phyloP scores from a whole-genome alignment of 1,140 invertebrate species.

The Drosophila tropicalis region DNA sequence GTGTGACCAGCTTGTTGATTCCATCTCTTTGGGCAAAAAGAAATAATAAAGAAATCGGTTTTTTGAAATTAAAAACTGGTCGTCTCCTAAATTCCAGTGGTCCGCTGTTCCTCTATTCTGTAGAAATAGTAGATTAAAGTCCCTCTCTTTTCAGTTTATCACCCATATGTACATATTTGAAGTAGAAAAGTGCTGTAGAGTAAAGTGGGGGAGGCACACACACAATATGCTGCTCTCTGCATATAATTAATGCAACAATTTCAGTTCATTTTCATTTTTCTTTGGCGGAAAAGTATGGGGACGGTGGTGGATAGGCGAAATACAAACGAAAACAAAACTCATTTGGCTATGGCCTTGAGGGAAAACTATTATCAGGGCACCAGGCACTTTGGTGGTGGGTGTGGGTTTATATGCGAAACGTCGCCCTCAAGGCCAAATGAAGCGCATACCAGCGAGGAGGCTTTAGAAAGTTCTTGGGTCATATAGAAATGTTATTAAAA shows the following conservation, averaged over 20 bases:
- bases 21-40: constrained; percentile 4
- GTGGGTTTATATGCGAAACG: constrained; percentile 27
- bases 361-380: constrained; percentile 44
- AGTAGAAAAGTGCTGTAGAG: constrained; percentile 3
- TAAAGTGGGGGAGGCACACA: constrained; percentile 10
- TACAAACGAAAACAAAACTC: constrained; percentile 57
- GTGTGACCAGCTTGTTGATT: constrained; percentile 7
- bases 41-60: constrained; percentile 2
- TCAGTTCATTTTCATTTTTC: constrained; percentile 26
- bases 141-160: constrained; percentile 23
- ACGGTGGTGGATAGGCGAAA: constrained; percentile 18
- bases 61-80: not conserved
- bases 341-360: constrained; percentile 57
- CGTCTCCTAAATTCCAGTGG: not conserved
- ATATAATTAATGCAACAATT: constrained; percentile 61
- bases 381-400: constrained; percentile 28
- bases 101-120: no score
- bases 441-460: not conserved
- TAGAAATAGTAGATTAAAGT: not conserved
- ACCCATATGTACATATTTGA: constrained; percentile 16
- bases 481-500: no score
- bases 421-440: not conserved
- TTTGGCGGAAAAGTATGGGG: constrained; percentile 6
- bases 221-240: constrained; percentile 21
- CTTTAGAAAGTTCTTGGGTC: not conserved